Conservation (phyloP, 2,797 vertebrate genomes). For the Typhlichthys subterraneus region DNA sequence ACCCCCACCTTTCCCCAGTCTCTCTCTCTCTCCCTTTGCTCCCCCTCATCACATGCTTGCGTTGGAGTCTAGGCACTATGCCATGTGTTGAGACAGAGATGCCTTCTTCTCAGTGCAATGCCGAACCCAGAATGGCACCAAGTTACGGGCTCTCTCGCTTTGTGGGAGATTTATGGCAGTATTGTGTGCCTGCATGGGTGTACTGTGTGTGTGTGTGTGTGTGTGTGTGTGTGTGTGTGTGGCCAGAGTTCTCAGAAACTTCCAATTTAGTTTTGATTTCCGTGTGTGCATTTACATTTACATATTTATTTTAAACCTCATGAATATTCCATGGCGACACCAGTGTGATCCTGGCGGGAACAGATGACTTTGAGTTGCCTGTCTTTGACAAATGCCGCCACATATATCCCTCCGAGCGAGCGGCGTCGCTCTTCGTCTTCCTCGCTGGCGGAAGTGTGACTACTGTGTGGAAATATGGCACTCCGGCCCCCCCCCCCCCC, state of each 20-base stretch:
- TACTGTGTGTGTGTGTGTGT: neutral
- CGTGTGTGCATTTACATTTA: neutral
- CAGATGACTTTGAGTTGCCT: constrained; percentile 34
- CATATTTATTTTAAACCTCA: constrained; percentile 17
- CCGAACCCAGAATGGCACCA: constrained; percentile 41
- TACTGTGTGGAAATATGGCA: constrained; percentile 53
- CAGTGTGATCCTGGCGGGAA: constrained; percentile 2
- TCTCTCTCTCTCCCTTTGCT: constrained; percentile 30
- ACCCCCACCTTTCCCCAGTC: constrained; percentile 34
- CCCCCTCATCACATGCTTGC: constrained; percentile 57
- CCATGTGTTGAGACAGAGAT: constrained; percentile 59
- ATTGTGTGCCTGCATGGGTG: neutral
- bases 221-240: too few relatives aligned
- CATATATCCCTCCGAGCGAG: constrained; percentile 36
- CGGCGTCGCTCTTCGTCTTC: constrained; percentile 24
- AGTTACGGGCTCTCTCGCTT: constrained; percentile 38
- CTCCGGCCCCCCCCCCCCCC: neutral
- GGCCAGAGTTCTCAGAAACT: neutral
- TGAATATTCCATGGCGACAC: constrained; percentile 30
- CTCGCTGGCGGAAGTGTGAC: constrained; percentile 54
- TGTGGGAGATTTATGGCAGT: constrained; percentile 20
- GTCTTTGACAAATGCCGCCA: constrained; percentile 38
- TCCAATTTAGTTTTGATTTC: neutral
- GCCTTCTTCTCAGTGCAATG: constrained; percentile 42
- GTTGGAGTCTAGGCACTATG: constrained; percentile 65